Evolutionary conservation across 1,140 invertebrate genomes (phyloP).

Genomic region (Rhizoglyphus robini): DNA sequence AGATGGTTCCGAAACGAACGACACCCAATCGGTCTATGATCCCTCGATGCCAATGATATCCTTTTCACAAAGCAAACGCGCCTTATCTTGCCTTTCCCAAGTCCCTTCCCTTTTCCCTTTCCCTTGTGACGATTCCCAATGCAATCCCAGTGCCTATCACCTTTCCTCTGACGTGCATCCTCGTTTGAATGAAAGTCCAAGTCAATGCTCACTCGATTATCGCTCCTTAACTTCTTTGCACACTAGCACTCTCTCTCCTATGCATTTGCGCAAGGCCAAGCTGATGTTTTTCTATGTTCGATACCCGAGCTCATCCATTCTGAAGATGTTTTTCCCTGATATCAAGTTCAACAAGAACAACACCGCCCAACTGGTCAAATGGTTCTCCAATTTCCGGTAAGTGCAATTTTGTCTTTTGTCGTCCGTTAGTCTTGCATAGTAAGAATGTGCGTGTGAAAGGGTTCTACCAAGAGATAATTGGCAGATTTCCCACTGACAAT

Average conservation of each 20-base stretch:
- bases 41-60: constrained; percentile 35
- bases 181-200: not conserved
- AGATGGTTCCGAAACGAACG: constrained; percentile 27
- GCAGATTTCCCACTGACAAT: too few relatives aligned
- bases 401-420: constrained; percentile 32
- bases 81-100: too few relatives aligned
- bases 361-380: constrained; percentile 99
- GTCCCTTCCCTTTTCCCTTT: not conserved
- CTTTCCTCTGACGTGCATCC: not conserved
- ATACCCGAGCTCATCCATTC: constrained; percentile 91
- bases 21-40: constrained; percentile 25
- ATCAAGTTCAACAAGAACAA: constrained; percentile 99
- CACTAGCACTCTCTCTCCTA: constrained; percentile 83
- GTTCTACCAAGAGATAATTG: too few relatives aligned
- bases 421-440: too few relatives aligned
- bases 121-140: not conserved
- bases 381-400: constrained; percentile 99
- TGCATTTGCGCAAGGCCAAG: constrained; percentile 99
- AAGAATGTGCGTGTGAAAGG: too few relatives aligned
- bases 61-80: constrained; percentile 30
- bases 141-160: not conserved
- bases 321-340: constrained; percentile 99
- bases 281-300: constrained; percentile 99
- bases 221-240: constrained; percentile 33
- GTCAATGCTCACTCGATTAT: constrained; percentile 4